These are phyloP conservation scores for Periparus ater DNA, from an alignment of 2,797 vertebrate genomes.

Conservation along the genomic window DNA sequence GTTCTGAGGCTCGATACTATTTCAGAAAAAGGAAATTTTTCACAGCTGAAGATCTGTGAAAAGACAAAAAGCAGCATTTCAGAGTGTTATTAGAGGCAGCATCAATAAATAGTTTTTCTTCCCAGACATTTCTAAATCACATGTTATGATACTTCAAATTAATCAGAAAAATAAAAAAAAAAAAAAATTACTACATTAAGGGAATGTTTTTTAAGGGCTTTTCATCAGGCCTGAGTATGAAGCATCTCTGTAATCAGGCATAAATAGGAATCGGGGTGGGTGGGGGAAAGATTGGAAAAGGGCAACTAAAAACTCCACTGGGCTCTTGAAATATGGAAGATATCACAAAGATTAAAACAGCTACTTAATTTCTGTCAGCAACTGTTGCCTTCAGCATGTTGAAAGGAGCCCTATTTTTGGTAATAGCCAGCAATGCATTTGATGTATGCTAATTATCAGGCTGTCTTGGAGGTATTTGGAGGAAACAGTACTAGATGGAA, in stretches of 20 bases:
- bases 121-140: background rate
- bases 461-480: background rate
- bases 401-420: conserved; percentile 20
- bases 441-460: background rate
- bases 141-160: background rate
- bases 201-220: background rate
- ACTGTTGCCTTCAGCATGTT: conserved; percentile 4
- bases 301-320: background rate
- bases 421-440: background rate
- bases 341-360: conserved; percentile 18
- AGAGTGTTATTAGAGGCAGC: background rate
- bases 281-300: background rate
- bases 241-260: background rate
- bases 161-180: no score
- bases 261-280: background rate
- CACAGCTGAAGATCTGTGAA: background rate
- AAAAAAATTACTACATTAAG: background rate
- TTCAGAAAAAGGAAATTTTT: background rate
- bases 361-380: conserved; percentile 40
- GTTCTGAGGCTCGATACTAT: background rate
- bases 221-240: background rate
- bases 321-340: conserved; percentile 6
- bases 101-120: background rate
- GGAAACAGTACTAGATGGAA: background rate
- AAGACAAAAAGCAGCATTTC: background rate